Percentiles rank a stretch among this genome's conserved stretches.
Evolutionary conservation across 64 coral and sea anemone genomes (phyloP).

Genomic region (Pocillopora verrucosa): DNA sequence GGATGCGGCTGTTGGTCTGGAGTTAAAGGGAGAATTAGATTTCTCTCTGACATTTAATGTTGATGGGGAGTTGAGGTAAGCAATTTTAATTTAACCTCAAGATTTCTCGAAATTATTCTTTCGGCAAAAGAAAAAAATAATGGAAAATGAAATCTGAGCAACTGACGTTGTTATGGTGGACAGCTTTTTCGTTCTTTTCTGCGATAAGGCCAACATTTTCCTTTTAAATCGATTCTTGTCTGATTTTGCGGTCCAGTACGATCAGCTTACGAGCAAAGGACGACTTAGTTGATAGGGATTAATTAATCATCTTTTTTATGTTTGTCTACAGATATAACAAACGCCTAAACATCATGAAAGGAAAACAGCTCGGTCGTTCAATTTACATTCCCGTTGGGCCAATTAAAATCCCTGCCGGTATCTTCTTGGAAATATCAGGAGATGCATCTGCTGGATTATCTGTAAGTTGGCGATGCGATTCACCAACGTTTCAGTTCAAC

Average conservation of each 20-base stretch:
- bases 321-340: background rate
- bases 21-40: conserved; percentile 13
- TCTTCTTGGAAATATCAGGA: conserved; percentile 5
- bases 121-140: no score
- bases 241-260: no score
- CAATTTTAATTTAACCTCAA: background rate
- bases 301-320: no score
- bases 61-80: conserved; percentile 16
- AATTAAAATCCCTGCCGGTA: background rate
- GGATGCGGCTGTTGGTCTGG: conserved; percentile 1
- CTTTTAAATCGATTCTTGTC: no score
- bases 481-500: no score
- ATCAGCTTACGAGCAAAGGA: no score
- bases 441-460: background rate
- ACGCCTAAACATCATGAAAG: background rate
- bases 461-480: background rate
- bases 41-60: background rate
- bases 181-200: background rate
- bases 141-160: no score
- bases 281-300: no score
- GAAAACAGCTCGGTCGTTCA: conserved; percentile 15
- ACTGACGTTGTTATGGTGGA: no score
- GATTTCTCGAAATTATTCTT: no score
- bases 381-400: conserved; percentile 12
- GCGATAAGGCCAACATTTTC: background rate